phyloP scores from a whole-genome alignment of 2,888 invertebrate genomes.

The Gasteruption jaculator region DNA sequence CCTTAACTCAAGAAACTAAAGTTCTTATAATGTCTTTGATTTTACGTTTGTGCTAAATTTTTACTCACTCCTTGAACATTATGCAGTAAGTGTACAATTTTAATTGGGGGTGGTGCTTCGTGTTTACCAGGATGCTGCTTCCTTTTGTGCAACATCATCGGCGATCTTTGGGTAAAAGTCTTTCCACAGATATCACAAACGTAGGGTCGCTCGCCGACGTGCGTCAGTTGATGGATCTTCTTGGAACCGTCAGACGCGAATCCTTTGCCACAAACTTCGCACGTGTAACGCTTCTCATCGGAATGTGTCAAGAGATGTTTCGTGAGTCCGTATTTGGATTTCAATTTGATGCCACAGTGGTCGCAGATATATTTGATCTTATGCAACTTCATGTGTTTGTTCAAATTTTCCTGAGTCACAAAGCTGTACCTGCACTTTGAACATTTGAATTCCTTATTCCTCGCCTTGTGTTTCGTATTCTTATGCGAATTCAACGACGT shows the following conservation, averaged over 20 bases:
- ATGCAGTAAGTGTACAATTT: too few relatives aligned
- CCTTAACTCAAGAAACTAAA: too few relatives aligned
- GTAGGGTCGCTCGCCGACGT: slow-evolving; percentile 44
- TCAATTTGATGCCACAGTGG: slow-evolving; percentile 46
- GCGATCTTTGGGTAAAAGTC: slow-evolving; percentile 47
- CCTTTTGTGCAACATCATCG: slow-evolving; percentile 11
- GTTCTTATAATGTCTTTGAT: too few relatives aligned
- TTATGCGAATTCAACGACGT: slow-evolving; percentile 20
- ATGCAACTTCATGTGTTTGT: slow-evolving; percentile 47
- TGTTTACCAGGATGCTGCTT: too few relatives aligned
- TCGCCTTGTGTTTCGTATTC: slow-evolving; percentile 20
- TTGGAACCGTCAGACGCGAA: slow-evolving; percentile 43
- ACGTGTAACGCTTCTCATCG: slow-evolving; percentile 43
- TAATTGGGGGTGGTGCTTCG: too few relatives aligned
- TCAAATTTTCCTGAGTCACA: slow-evolving; percentile 52
- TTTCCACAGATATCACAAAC: slow-evolving; percentile 48
- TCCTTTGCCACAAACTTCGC: slow-evolving; percentile 41
- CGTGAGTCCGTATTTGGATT: slow-evolving; percentile 41
- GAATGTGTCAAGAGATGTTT: slow-evolving; percentile 48
- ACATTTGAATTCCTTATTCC: slow-evolving; percentile 18
- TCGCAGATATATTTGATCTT: slow-evolving; percentile 49
- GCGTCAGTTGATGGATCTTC: slow-evolving; percentile 45
- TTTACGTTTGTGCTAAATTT: too few relatives aligned
- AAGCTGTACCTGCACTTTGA: slow-evolving; percentile 43
- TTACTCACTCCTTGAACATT: too few relatives aligned